Evolutionary conservation across 64 coral and sea anemone genomes (phyloP).

Genomic region (Montipora efflorescens): DNA sequence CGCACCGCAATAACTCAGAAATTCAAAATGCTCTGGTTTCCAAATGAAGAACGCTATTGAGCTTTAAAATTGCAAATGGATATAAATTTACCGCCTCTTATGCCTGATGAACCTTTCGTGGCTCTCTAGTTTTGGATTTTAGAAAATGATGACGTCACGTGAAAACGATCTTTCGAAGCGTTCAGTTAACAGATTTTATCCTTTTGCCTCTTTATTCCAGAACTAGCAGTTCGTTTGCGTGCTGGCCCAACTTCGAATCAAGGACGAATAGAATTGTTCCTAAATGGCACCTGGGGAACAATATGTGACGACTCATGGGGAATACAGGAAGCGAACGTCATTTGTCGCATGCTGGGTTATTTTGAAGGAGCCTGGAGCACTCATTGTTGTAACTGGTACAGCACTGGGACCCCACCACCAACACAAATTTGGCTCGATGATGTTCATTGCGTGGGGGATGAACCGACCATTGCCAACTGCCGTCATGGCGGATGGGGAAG

Average conservation of each 20-base stretch:
- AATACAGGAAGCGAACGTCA: constrained; percentile 34
- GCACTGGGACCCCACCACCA: background rate
- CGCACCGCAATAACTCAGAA: too few species aligned
- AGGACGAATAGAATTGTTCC: constrained; percentile 19
- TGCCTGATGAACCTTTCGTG: too few species aligned
- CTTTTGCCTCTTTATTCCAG: background rate
- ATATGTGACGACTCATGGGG: constrained; percentile 50
- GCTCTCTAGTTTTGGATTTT: too few species aligned
- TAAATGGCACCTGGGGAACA: constrained; percentile 27
- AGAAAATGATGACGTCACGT: too few species aligned
- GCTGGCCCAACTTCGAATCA: constrained; percentile 1
- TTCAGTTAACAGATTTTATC: background rate
- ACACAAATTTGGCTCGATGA: constrained; percentile 79
- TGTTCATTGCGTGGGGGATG: constrained; percentile 74
- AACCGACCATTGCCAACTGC: constrained; percentile 62
- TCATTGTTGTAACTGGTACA: constrained; percentile 34
- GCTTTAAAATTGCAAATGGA: too few species aligned
- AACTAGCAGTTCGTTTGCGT: constrained; percentile 14
- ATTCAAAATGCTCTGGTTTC: too few species aligned
- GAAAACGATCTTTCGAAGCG: too few species aligned
- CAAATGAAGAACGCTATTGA: too few species aligned
- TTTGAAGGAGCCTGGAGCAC: constrained; percentile 36
- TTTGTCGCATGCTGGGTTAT: constrained; percentile 32
- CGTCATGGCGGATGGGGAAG: constrained; percentile 65
- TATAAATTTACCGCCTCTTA: too few species aligned